These are phyloP conservation scores for Mungos mungo DNA, from an alignment of 2,113 vertebrate genomes.

Conservation along the genomic window DNA sequence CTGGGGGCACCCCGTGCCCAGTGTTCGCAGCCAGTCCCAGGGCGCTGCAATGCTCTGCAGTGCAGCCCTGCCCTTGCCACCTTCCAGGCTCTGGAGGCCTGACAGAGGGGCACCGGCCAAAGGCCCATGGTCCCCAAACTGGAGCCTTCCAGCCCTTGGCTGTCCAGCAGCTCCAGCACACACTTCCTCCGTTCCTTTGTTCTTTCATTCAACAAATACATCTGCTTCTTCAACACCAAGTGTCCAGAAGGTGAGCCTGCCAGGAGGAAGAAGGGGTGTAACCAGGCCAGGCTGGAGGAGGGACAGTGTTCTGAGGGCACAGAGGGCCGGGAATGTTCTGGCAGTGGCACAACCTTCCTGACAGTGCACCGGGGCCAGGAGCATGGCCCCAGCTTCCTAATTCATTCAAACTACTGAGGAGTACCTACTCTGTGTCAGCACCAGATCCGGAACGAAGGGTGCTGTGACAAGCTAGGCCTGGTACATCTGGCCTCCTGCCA, in stretches of 20 bases:
- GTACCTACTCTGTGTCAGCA: neutral
- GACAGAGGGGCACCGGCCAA: neutral
- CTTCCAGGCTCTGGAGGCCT: neutral
- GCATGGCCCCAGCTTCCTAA: neutral
- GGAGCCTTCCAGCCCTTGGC: neutral
- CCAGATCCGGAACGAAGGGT: neutral
- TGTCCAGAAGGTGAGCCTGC: neutral
- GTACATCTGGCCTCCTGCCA: accelerated
- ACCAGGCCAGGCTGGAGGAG: too few species aligned
- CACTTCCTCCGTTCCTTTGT: neutral
- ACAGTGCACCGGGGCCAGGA: accelerated
- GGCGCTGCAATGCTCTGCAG: neutral
- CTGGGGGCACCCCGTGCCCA: neutral
- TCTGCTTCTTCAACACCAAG: neutral
- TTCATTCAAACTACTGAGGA: neutral
- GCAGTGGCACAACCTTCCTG: neutral
- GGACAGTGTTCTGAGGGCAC: neutral
- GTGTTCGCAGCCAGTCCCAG: neutral
- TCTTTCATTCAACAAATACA: neutral
- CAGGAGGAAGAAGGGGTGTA: neutral
- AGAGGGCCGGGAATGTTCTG: neutral
- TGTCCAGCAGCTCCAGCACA: neutral
- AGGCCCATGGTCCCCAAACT: neutral
- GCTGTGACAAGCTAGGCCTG: accelerated
- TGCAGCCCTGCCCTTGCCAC: neutral